A percentile compares a stretch with the other conserved stretches of the same genome.
phyloP scores from a whole-genome alignment of 2,888 invertebrate species.

The Dysmachus trigonus region DNA sequence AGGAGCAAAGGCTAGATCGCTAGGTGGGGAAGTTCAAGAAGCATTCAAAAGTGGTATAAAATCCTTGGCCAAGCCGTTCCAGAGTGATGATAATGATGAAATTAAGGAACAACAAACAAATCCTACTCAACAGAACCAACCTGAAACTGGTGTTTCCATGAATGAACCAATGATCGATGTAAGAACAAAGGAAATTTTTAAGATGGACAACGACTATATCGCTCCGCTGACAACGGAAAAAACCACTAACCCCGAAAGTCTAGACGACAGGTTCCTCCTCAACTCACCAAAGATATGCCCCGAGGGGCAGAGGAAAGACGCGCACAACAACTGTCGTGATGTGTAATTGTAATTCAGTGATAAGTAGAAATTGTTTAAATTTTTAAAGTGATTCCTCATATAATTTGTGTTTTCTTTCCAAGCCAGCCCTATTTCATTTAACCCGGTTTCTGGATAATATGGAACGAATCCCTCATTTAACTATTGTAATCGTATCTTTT shows the following conservation, averaged over 20 bases:
- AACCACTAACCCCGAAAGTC: not conserved
- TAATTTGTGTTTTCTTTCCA: not conserved
- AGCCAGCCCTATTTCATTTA: not conserved
- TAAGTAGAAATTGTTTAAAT: not conserved
- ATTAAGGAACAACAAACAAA: not conserved
- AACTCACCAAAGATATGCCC: constrained; percentile 36
- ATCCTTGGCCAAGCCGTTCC: not conserved
- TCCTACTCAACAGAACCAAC: not conserved
- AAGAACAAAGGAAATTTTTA: not conserved
- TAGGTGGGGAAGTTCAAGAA: not conserved
- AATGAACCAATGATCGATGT: not conserved
- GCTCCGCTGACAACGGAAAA: not conserved
- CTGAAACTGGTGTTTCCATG: not conserved
- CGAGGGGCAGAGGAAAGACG: constrained; percentile 15
- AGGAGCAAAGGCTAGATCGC: not conserved
- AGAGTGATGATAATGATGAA: not conserved
- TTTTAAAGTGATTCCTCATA: not conserved
- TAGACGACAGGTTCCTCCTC: constrained; percentile 31
- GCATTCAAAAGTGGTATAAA: not conserved
- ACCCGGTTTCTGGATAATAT: no score
- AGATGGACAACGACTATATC: not conserved
- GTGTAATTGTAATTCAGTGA: not conserved
- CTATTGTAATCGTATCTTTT: no score
- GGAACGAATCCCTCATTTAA: not conserved
- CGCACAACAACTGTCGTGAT: constrained; percentile 22